phyloP scores from a whole-genome alignment of 2,113 vertebrate species.

The Mormoops blainvillei region DNA sequence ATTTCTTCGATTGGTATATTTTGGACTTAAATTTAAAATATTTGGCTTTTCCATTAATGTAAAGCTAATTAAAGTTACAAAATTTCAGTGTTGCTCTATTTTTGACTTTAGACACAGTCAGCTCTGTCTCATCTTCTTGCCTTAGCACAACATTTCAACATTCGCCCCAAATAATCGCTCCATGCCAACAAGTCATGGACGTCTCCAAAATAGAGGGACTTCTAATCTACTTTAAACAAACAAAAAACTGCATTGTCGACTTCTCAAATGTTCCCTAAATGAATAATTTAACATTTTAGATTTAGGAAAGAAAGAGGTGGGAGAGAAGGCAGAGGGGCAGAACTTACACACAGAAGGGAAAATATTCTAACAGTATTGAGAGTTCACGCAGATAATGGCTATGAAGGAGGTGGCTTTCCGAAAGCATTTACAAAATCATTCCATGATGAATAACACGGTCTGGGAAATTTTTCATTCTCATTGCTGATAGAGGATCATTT shows the following conservation, averaged over 20 bases:
- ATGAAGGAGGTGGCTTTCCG: slow-evolving; percentile 33
- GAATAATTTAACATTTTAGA: neutral
- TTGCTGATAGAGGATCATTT: slow-evolving; percentile 46
- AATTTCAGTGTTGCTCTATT: neutral
- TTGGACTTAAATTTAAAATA: neutral
- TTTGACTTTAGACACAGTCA: slow-evolving; percentile 48
- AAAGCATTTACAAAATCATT: slow-evolving; percentile 41
- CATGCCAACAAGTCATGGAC: neutral
- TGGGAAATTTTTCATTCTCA: slow-evolving; percentile 14
- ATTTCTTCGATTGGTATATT: neutral
- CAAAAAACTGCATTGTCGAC: neutral
- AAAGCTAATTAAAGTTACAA: neutral
- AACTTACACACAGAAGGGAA: neutral
- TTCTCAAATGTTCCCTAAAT: neutral
- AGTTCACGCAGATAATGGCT: neutral
- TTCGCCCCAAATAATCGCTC: neutral
- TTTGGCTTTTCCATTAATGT: slow-evolving; percentile 46
- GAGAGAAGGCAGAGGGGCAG: neutral
- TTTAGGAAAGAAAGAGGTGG: neutral
- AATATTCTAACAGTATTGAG: neutral
- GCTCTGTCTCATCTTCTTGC: neutral
- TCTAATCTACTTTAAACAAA: neutral
- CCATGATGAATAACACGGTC: slow-evolving; percentile 14
- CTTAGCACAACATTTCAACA: neutral
- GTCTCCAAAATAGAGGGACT: neutral